A percentile compares a stretch with the other conserved stretches of the same genome.
These are phyloP conservation scores for Linhomoeus sp. DNA, from an alignment of 2,888 invertebrate genomes.

Conservation along the genomic window DNA sequence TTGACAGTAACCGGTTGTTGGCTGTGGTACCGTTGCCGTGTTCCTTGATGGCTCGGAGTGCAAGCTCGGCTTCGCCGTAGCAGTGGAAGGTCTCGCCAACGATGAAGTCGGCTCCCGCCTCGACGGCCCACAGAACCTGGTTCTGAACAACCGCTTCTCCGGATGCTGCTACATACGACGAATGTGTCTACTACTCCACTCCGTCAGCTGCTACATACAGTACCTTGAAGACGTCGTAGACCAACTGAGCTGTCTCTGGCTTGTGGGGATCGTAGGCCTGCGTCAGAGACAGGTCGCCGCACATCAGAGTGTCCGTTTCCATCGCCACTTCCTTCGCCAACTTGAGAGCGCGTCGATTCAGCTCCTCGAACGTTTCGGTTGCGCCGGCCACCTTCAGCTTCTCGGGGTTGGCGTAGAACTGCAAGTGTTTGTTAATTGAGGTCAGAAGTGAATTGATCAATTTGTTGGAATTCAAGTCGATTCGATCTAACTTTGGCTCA, in stretches of 20 bases:
- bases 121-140: neutral
- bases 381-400: neutral
- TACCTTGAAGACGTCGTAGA: neutral
- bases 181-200: neutral
- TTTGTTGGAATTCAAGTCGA: no score
- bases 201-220: neutral
- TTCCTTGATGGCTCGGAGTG: neutral
- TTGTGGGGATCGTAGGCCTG: neutral
- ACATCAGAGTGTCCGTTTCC: neutral
- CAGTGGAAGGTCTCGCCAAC: neutral
- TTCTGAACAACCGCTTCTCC: neutral
- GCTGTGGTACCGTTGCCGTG: neutral
- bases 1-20: no score
- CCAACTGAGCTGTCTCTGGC: neutral
- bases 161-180: neutral
- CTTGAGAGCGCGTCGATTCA: neutral
- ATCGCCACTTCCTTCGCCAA: neutral
- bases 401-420: neutral
- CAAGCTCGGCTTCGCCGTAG: neutral
- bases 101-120: neutral
- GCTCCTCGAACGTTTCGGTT: neutral
- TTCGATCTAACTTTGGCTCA: no score
- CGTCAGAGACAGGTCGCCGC: neutral
- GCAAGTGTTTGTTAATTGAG: neutral
- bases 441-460: no score